phyloP scores from a whole-genome alignment of 2,797 vertebrate genomes.

The Nannoperca australis region DNA sequence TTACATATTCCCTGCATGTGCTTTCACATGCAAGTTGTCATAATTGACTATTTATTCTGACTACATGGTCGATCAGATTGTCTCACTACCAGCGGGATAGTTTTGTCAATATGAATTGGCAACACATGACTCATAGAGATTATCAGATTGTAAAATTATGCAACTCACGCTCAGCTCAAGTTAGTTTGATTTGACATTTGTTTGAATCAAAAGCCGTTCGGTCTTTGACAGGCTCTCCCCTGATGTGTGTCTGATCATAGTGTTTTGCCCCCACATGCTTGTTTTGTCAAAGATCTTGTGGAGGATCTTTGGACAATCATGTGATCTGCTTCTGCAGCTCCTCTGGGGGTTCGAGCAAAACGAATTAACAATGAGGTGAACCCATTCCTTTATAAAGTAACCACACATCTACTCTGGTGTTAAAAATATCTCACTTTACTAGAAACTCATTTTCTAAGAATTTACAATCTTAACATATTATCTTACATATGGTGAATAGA shows the following conservation, averaged over 20 bases:
- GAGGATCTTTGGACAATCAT: conserved; percentile 69
- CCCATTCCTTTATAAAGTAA: conserved; percentile 42
- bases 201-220: conserved; percentile 41
- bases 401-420: conserved; percentile 15
- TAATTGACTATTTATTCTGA: conserved; percentile 18
- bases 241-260: not conserved
- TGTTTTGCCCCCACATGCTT: not conserved
- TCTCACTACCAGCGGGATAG: conserved; percentile 10
- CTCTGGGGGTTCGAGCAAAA: conserved; percentile 34
- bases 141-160: conserved; percentile 30
- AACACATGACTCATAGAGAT: conserved; percentile 28
- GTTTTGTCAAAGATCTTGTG: conserved; percentile 60
- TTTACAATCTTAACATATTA: conserved; percentile 4
- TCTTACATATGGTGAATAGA: not conserved
- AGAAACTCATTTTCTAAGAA: conserved; percentile 20
- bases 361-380: conserved; percentile 39
- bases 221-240: conserved; percentile 29
- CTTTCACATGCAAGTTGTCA: not conserved
- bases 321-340: conserved; percentile 63
- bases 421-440: conserved; percentile 24
- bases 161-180: not conserved
- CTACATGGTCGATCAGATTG: conserved; percentile 29
- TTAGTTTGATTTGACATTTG: conserved; percentile 44
- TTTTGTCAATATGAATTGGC: conserved; percentile 18
- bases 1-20: not conserved